Evolutionary conservation across 2,113 vertebrate genomes (phyloP).

Genomic region (Cyphomyrus discorhynchus): DNA sequence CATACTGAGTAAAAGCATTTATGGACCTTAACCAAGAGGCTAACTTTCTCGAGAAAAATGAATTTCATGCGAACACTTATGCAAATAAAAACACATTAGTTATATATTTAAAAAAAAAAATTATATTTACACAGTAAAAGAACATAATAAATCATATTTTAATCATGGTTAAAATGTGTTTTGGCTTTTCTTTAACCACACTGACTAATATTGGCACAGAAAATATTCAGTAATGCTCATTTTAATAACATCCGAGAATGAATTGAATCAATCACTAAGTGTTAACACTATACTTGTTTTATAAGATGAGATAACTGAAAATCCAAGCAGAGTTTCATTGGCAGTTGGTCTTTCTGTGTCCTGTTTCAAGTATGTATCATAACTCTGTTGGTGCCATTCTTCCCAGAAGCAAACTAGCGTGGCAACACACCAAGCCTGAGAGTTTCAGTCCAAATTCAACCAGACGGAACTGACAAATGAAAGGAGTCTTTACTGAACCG

Average conservation of each 20-base stretch:
- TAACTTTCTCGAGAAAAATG: not conserved
- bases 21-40: not conserved
- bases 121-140: not conserved
- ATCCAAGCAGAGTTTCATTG: constrained; percentile 7
- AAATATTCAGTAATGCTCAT: not conserved
- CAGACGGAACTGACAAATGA: constrained; percentile 44
- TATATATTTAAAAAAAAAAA: not conserved
- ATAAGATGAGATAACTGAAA: constrained; percentile 19
- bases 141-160: not conserved
- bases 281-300: not conserved
- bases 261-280: not conserved
- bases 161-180: not conserved
- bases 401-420: constrained; percentile 54
- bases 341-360: constrained; percentile 29
- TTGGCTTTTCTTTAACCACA: not conserved
- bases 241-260: not conserved
- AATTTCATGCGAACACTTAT: not conserved
- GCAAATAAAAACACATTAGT: not conserved
- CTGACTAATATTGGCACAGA: not conserved
- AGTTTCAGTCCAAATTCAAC: constrained; percentile 40
- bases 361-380: constrained; percentile 45
- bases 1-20: not conserved
- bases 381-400: constrained; percentile 61
- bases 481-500: constrained; percentile 51
- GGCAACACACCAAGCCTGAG: constrained; percentile 50